Conservation (phyloP, 30 jellyfish, hydroid and myxozoan genomes). For the Aurelia sp. region DNA sequence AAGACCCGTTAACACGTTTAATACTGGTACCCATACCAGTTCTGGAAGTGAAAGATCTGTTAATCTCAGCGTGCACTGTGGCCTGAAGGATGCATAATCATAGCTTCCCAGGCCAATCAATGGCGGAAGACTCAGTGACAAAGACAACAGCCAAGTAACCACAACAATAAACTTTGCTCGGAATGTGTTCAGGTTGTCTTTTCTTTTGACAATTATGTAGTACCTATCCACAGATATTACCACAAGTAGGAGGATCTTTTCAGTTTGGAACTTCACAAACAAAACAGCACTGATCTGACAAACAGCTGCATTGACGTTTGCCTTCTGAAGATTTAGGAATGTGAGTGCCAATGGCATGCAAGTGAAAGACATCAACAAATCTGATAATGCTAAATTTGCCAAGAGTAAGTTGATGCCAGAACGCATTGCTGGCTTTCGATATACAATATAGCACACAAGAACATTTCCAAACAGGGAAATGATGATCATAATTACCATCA, state of each 20-base stretch:
- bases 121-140: conserved; percentile 75
- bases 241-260: conserved; percentile 78
- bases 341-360: conserved; percentile 76
- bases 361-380: conserved; percentile 53
- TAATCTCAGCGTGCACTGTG: conserved; percentile 69
- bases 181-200: conserved; percentile 84
- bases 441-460: conserved; percentile 81
- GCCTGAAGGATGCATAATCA: conserved; percentile 43
- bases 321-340: conserved; percentile 50
- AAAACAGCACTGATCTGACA: conserved; percentile 79
- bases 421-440: conserved; percentile 95
- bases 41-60: not conserved
- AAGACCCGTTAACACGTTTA: conserved; percentile 30
- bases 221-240: conserved; percentile 89
- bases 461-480: conserved; percentile 79
- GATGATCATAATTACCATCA: conserved; percentile 57
- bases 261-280: conserved; percentile 69
- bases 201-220: conserved; percentile 84
- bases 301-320: conserved; percentile 39
- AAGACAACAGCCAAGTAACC: conserved; percentile 75
- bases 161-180: conserved; percentile 69
- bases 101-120: conserved; percentile 72
- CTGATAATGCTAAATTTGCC: conserved; percentile 93
- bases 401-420: conserved; percentile 92
- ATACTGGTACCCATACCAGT: conserved; percentile 33